Percentiles rank a stretch among this genome's conserved stretches.
Evolutionary conservation across 2,113 vertebrate genomes (phyloP).

Genomic region (Papio anubis): DNA sequence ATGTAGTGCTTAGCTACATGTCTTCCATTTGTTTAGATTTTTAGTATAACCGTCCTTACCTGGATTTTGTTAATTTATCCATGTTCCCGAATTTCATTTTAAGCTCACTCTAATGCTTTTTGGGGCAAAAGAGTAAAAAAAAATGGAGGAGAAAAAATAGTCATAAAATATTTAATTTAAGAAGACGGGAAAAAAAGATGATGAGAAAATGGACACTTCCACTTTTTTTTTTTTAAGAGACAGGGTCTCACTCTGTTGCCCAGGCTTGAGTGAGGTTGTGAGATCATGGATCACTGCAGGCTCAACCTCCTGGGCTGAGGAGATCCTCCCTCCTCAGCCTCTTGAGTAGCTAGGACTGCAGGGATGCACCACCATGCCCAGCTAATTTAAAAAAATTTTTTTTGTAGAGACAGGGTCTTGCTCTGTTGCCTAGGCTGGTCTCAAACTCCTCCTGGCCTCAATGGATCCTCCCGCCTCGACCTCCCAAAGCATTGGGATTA

Average conservation of each 20-base stretch:
- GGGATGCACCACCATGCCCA: too few species aligned
- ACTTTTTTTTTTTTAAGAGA: background rate
- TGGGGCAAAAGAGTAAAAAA: background rate
- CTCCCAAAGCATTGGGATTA: too few species aligned
- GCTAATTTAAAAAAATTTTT: too few species aligned
- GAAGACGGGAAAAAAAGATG: conserved; percentile 15
- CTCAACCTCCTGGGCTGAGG: too few species aligned
- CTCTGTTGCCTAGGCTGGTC: too few species aligned
- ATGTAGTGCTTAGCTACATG: background rate
- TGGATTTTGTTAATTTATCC: background rate
- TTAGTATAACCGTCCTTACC: background rate
- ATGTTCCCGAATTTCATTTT: background rate
- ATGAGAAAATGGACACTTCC: background rate
- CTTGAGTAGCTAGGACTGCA: too few species aligned
- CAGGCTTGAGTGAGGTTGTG: too few species aligned
- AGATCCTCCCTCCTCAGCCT: too few species aligned
- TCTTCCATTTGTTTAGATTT: background rate
- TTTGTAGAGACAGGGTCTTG: too few species aligned
- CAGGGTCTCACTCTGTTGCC: too few species aligned
- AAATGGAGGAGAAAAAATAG: background rate
- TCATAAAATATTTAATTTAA: background rate
- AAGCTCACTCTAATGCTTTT: background rate
- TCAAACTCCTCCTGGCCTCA: too few species aligned
- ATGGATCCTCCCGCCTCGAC: fast-evolving
- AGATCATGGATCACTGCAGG: too few species aligned